Base-by-base conservation (phyloP, 1,140 invertebrate genomes). In the Ditylenchus dipsaci region DNA sequence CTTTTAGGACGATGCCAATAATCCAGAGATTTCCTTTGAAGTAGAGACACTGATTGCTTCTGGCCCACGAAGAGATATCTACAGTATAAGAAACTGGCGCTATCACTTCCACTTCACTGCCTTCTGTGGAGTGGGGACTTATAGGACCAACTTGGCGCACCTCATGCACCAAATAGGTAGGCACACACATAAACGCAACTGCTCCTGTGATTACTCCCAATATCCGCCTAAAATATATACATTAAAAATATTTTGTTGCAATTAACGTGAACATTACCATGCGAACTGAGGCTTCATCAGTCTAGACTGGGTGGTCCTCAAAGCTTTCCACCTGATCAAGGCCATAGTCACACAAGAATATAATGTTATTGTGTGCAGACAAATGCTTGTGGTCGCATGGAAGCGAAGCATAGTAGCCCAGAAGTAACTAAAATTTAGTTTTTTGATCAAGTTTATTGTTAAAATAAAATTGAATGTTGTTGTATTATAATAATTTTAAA, bases 1-100 rank as follows among this genome's bases (percentile, higher is more conserved):
- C 78, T 63, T 77, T 77, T 17, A 77, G 57, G 19, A 78, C 63
- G 19, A 77, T 75, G 38, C 76, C 76, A 61, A 77, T 77, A 33
- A 80, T 78, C 67, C 77, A 77, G 17, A 77, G 63, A 60, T 77
- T 77, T 3, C 72, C 38, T 53, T 77, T 77, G 47, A 77, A 77
- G 19, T 67, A 73, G 23, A 59, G 43, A 29, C 76, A 77, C 7
- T 73, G 53, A 59, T 77, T 75, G 5, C 45, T 33, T 13, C 76
- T 30, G 21, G 76, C 76, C 76, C 71, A 80, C n/a, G 67, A 58
- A 23, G 76, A 77, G 26, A 77, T 77, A 58, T 77, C 76, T 29
- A 77, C 77, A 5, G 78, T 77, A 33, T 65, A 77, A 42, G 61
- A 42, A 33, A 42, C 73, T 5, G 23, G 23, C 11, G 21, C 23